These are phyloP conservation scores for Abrostola tripartita DNA, from an alignment of 2,888 invertebrate genomes.

Conservation along the genomic window DNA sequence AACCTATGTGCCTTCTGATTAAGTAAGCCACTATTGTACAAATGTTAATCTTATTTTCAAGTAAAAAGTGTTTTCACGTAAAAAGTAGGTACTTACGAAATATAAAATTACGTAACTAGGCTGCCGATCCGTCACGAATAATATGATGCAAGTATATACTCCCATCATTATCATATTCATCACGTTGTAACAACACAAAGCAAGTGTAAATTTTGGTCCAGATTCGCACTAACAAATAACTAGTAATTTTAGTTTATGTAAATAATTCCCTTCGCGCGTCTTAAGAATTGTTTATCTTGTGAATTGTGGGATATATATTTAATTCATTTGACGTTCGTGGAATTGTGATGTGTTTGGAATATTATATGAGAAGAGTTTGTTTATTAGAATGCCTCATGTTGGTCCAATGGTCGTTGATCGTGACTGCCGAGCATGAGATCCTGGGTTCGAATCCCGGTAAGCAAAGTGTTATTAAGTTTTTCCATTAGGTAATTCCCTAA, in stretches of 20 bases:
- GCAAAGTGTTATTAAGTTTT: too few species aligned
- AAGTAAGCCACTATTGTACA: too few species aligned
- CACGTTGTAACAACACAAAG: conserved; percentile 7
- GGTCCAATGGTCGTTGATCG: too few species aligned
- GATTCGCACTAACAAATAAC: conserved; percentile 4
- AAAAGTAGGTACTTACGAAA: too few species aligned
- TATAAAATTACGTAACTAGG: too few species aligned
- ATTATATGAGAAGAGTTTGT: conserved; percentile 1
- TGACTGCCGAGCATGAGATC: too few species aligned
- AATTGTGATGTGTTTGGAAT: conserved; percentile 23
- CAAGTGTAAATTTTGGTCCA: conserved; percentile 18
- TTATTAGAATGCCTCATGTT: not conserved
- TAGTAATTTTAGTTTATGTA: conserved; percentile 13
- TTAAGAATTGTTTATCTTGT: conserved; percentile 1
- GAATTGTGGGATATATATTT: conserved; percentile 10
- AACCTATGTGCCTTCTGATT: too few species aligned
- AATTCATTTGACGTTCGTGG: conserved; percentile 19
- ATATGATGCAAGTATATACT: not conserved
- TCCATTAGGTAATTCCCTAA: too few species aligned
- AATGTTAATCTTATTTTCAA: too few species aligned
- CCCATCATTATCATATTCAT: conserved; percentile 3
- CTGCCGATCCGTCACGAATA: too few species aligned
- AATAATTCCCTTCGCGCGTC: conserved; percentile 1
- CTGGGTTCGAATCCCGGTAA: too few species aligned
- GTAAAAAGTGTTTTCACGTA: too few species aligned